Evolutionary conservation across 2,797 vertebrate genomes (phyloP).

Genomic region (Gallinago nigripennis): DNA sequence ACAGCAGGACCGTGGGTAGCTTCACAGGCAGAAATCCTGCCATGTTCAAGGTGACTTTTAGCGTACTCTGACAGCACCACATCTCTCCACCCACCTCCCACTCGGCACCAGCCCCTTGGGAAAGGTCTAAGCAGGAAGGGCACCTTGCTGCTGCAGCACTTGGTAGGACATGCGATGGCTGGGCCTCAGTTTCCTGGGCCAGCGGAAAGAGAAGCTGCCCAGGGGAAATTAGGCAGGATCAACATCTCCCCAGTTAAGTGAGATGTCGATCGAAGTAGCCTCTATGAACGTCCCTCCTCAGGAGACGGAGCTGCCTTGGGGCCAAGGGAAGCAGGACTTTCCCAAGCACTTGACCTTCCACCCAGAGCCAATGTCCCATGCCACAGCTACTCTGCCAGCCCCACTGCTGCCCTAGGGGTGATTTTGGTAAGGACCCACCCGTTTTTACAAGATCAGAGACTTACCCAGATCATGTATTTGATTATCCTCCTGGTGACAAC

Average conservation of each 20-base stretch:
- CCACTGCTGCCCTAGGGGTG: neutral
- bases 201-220: accelerated
- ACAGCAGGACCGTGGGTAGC: too few species aligned
- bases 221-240: neutral
- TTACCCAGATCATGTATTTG: slow-evolving; percentile 98
- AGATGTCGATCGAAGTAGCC: accelerated
- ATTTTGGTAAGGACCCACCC: neutral
- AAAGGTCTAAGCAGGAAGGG: neutral
- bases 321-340: neutral
- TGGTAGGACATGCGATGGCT: accelerated
- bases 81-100: neutral
- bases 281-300: neutral
- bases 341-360: accelerated
- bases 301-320: accelerated
- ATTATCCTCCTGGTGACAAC: slow-evolving; percentile 94
- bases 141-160: neutral
- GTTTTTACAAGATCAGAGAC: neutral
- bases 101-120: too few species aligned
- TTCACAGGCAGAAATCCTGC: neutral
- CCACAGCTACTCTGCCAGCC: neutral
- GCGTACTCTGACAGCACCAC: accelerated
- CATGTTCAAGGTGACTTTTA: accelerated
- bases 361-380: neutral
- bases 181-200: neutral
- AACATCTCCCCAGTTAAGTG: neutral